A percentile compares a stretch with the other conserved stretches of the same genome.
Evolutionary conservation across 2,888 invertebrate species (phyloP).

Genomic region (Drosophila tripunctata): DNA sequence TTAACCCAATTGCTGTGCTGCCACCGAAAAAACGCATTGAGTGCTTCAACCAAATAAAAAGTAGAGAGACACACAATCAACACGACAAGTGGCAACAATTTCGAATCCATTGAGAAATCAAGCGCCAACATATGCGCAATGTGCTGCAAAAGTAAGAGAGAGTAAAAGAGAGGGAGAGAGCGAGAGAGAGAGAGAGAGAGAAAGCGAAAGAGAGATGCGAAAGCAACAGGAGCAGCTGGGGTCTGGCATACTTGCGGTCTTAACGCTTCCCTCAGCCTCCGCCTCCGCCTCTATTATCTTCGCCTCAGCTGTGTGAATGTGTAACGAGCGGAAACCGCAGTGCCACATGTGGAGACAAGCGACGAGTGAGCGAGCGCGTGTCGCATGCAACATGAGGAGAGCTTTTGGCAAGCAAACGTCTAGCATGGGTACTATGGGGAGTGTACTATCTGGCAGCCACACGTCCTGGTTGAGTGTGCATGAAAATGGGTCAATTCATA

Average conservation of each 20-base stretch:
- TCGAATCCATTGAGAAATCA: constrained; percentile 71
- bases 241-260: constrained; percentile 29
- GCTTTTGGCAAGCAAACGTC: constrained; percentile 1
- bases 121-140: constrained; percentile 38
- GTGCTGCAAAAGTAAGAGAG: background rate
- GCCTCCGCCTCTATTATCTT: background rate
- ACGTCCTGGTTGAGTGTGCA: constrained; percentile 17
- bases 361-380: background rate
- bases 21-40: constrained; percentile 17
- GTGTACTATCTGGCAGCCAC: background rate
- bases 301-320: constrained; percentile 32
- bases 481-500: constrained; percentile 28
- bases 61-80: constrained; percentile 28
- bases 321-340: constrained; percentile 60
- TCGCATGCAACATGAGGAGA: constrained; percentile 7
- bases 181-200: background rate
- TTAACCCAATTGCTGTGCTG: constrained; percentile 24
- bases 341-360: constrained; percentile 3
- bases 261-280: background rate
- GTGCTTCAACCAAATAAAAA: background rate
- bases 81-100: constrained; percentile 59
- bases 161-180: background rate
- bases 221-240: constrained; percentile 21
- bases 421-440: background rate
- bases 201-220: background rate